Percentiles rank a stretch among this genome's conserved stretches.
Conservation (phyloP, 2,797 vertebrate species). For the Pangasius sanitwongsei region DNA sequence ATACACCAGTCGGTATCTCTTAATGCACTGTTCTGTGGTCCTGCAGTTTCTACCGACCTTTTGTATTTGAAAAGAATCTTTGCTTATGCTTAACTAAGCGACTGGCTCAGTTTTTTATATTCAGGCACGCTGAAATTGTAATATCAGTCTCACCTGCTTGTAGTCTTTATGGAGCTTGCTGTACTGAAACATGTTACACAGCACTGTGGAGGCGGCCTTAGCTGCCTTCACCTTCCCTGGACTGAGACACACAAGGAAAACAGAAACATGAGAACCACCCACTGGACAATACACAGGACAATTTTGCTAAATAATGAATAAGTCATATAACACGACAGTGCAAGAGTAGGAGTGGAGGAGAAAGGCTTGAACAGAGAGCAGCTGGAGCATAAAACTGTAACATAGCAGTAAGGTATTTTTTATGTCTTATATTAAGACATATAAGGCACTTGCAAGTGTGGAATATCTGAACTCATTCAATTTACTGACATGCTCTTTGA, state of each 20-base stretch:
- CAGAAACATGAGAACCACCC: constrained; percentile 50
- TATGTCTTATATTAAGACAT: not conserved
- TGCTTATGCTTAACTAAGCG: not conserved
- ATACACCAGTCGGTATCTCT: not conserved
- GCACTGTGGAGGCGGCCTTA: constrained; percentile 87
- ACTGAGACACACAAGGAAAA: constrained; percentile 65
- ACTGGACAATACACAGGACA: constrained; percentile 41
- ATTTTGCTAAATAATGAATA: constrained; percentile 57
- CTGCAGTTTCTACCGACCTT: not conserved
- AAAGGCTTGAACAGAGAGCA: constrained; percentile 1
- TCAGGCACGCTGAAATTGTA: not conserved
- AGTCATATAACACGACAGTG: constrained; percentile 1
- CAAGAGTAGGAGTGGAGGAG: not conserved
- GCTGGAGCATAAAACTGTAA: not conserved
- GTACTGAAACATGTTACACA: constrained; percentile 97
- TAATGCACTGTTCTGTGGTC: not conserved
- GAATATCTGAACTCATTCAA: not conserved
- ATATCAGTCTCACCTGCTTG: constrained; percentile 78
- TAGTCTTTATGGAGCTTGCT: constrained; percentile 92
- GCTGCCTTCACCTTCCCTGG: constrained; percentile 85
- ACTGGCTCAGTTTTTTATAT: not conserved
- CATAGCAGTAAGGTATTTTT: not conserved
- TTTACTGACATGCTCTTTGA: not conserved
- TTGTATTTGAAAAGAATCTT: not conserved
- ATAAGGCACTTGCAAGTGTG: too few species aligned